phyloP scores from a whole-genome alignment of 2,797 vertebrate genomes.

The Myioborus miniatus region DNA sequence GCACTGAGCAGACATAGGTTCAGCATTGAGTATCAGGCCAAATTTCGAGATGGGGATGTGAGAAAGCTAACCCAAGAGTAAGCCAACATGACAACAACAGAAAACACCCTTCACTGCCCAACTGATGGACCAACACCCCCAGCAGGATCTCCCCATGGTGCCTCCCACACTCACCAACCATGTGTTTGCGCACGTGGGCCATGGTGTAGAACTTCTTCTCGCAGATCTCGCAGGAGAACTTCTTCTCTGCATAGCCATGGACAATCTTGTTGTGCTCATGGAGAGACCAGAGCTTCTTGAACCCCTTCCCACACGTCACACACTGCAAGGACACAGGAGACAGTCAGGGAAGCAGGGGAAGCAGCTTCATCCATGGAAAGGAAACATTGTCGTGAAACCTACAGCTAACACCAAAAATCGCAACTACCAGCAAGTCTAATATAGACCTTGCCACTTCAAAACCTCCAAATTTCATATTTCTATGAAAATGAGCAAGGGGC shows the following conservation, averaged over 20 bases:
- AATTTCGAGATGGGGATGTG: rapidly evolving
- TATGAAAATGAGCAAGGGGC: background rate
- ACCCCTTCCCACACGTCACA: constrained; percentile 91
- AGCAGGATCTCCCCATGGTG: rapidly evolving
- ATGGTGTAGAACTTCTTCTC: constrained; percentile 99
- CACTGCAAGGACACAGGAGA: constrained; percentile 79
- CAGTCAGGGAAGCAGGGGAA: background rate
- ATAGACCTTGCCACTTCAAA: background rate
- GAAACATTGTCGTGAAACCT: background rate
- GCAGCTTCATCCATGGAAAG: background rate
- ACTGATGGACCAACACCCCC: background rate
- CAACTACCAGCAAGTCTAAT: background rate
- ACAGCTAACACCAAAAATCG: rapidly evolving
- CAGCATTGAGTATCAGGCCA: background rate
- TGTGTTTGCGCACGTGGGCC: constrained; percentile 98
- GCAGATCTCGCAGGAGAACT: constrained; percentile 97
- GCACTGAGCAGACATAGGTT: background rate
- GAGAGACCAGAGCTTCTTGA: constrained; percentile 98
- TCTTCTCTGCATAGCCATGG: constrained; percentile 96
- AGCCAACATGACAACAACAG: rapidly evolving
- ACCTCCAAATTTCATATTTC: background rate
- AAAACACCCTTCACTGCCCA: background rate
- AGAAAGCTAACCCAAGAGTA: background rate
- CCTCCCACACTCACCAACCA: constrained; percentile 89
- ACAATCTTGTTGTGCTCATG: constrained; percentile 98